phyloP scores from a whole-genome alignment of 2,113 vertebrate species.

The Hassar affinis region DNA sequence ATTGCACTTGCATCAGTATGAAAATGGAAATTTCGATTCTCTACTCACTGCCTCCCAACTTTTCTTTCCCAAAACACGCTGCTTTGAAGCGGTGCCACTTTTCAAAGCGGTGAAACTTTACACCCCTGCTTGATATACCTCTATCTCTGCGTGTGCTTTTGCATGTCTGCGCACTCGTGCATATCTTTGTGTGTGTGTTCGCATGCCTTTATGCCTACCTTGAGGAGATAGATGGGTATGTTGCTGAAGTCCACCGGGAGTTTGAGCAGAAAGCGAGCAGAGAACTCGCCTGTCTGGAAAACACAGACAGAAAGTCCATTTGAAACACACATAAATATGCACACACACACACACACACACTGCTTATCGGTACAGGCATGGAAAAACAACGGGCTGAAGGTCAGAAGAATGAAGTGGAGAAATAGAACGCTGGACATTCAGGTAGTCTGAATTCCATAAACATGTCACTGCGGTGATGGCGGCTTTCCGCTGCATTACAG shows the following conservation, averaged over 20 bases:
- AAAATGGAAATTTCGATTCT: background rate
- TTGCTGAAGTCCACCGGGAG: slow-evolving; percentile 97
- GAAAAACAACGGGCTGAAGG: background rate
- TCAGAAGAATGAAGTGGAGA: background rate
- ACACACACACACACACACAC: background rate
- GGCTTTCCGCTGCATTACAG: background rate
- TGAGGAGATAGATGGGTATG: slow-evolving; percentile 96
- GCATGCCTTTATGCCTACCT: slow-evolving; percentile 75
- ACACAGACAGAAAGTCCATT: slow-evolving; percentile 39
- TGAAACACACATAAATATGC: background rate
- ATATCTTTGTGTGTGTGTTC: background rate
- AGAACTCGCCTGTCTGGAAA: slow-evolving; percentile 92
- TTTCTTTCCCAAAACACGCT: background rate
- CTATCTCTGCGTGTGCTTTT: background rate
- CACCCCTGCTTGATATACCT: background rate
- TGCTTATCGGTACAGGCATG: background rate
- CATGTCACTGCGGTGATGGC: background rate
- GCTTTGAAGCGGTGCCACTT: background rate
- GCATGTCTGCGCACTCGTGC: background rate
- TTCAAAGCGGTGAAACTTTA: background rate
- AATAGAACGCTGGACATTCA: background rate
- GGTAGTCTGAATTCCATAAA: background rate
- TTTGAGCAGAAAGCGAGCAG: slow-evolving; percentile 94
- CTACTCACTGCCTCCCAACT: background rate
- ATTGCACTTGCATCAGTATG: background rate